Percentiles rank a stretch among this genome's conserved stretches.
phyloP scores from a whole-genome alignment of 2,888 invertebrate species.

The Conistra vaccinii region DNA sequence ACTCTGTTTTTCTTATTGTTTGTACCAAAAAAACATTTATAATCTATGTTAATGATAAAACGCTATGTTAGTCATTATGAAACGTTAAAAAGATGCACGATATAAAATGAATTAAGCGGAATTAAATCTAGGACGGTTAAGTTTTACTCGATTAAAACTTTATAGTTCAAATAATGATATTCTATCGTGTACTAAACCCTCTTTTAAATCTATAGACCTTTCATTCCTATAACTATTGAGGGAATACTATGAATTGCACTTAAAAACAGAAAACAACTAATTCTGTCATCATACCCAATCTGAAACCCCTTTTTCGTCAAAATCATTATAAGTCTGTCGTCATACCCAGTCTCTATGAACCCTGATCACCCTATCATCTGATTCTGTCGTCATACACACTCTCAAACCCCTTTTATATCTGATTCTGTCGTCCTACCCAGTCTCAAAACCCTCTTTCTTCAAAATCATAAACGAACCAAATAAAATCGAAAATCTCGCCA shows the following conservation, averaged over 20 bases:
- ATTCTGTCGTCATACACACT: no score
- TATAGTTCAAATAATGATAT: no score
- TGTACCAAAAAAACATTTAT: not conserved
- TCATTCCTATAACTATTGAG: no score
- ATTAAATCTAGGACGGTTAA: not conserved
- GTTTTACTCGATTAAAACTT: no score
- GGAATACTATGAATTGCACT: not conserved
- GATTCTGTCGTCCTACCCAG: no score
- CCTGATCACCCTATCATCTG: no score
- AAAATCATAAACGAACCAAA: slow-evolving; percentile 5
- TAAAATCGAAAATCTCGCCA: slow-evolving; percentile 12
- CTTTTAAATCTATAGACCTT: not conserved
- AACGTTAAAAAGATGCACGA: no score
- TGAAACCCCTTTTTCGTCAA: not conserved
- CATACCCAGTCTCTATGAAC: no score
- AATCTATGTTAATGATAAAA: not conserved
- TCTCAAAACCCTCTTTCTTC: not conserved
- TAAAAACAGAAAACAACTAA: not conserved
- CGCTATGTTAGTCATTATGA: not conserved
- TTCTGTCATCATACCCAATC: not conserved
- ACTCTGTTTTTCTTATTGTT: not conserved
- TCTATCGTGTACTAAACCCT: no score
- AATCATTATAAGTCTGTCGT: no score
- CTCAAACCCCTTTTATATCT: no score
- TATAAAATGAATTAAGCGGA: not conserved